phyloP scores from a whole-genome alignment of 1,140 invertebrate genomes.

The Bombus waltoni region DNA sequence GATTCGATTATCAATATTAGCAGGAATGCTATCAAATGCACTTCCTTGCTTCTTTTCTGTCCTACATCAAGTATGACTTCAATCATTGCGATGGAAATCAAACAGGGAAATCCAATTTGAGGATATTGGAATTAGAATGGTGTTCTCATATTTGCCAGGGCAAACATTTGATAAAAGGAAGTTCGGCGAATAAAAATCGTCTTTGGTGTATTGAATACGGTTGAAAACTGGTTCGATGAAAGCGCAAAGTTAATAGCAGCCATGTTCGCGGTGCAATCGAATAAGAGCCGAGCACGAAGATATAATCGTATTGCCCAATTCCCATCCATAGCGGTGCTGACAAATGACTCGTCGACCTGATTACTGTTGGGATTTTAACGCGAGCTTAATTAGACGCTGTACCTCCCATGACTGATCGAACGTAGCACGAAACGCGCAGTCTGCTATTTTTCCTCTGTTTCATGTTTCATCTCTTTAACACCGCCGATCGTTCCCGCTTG shows the following conservation, averaged over 20 bases:
- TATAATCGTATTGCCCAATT: slow-evolving; percentile 67
- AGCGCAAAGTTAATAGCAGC: slow-evolving; percentile 59
- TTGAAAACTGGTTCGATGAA: neutral
- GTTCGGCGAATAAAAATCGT: neutral
- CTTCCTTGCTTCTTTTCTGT: neutral
- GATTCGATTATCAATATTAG: neutral
- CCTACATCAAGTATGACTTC: neutral
- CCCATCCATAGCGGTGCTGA: slow-evolving; percentile 62
- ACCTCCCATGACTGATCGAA: slow-evolving; percentile 69
- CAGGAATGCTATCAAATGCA: neutral
- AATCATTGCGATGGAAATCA: neutral
- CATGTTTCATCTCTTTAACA: slow-evolving; percentile 3
- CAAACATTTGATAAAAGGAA: neutral
- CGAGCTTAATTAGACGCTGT: slow-evolving; percentile 70
- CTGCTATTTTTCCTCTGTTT: slow-evolving; percentile 15
- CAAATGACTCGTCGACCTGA: slow-evolving; percentile 70
- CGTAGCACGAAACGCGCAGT: slow-evolving; percentile 42
- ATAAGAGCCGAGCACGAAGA: slow-evolving; percentile 49
- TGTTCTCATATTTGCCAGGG: neutral
- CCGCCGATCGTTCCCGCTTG: neutral
- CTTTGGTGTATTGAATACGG: neutral
- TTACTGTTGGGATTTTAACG: slow-evolving; percentile 73
- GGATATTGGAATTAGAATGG: neutral
- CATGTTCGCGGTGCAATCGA: slow-evolving; percentile 45
- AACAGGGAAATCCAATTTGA: neutral